Evolutionary conservation across 2,888 invertebrate species (phyloP), one percentile per base, ranked within the genome.

Genomic region (Aleiodes alternator): DNA sequence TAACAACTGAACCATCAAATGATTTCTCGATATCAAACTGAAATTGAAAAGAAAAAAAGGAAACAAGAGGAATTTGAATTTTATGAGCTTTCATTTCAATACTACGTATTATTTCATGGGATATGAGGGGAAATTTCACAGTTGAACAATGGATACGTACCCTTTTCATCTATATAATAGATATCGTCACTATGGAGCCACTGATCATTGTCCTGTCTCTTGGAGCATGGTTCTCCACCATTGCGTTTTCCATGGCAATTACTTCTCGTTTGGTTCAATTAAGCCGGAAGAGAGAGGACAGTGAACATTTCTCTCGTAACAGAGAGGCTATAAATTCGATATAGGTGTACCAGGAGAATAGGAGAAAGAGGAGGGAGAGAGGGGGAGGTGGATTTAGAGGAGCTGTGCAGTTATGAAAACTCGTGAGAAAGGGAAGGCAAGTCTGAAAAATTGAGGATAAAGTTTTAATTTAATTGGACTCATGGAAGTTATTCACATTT

Each of bases 241-340:
- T 51, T 81, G 80, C 79, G 78, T 80, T 82, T 83, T 79, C 81
- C 79, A 79, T 71, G 75, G 82, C 82, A 83, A 84, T 86, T 85
- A 84, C 82, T 85, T 85, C 84, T 85, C 83, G 83, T 86, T 86
- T 83, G 83, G 84, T 83, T 84, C 84, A 85, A 87, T 87, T 86
- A 87, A 86, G 84, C 84, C 79, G 79, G 64, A 64, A 48, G 64
- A 48, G 11, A 43, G 64, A 48, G 64, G 64, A 64, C 64, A 64
- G 43, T 9, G 43, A 64, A 64, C 64, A 64, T 64, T 64, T 64
- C 79, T 12, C 55, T 16, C 34, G 69, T 56, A 53, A 56, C 55
- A 53, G 51, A 53, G 69, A 56, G 61, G 43, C 64, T 38, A 48
- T 64, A 64, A 64, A 64, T 64, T 64, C 48, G 64, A 64, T 64